Percentiles rank a stretch among this genome's conserved stretches.
phyloP scores from a whole-genome alignment of 2,797 vertebrate species.

The Crenichthys baileyi region DNA sequence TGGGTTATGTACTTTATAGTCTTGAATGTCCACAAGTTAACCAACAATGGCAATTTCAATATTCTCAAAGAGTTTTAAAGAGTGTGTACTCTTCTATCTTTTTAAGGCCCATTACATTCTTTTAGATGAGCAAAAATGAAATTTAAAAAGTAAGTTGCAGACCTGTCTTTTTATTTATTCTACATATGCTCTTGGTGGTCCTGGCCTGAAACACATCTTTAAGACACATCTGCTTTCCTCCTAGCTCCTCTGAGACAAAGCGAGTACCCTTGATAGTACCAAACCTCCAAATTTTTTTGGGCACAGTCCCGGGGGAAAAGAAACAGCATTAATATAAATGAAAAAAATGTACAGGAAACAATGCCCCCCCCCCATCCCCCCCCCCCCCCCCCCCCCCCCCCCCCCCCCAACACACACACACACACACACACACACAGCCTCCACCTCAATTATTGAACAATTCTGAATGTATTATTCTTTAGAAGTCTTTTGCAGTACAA shows the following conservation, averaged over 20 bases:
- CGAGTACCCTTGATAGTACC: background rate
- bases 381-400: no score
- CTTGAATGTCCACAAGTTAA: background rate
- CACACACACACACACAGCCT: no score
- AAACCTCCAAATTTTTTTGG: slow-evolving; percentile 8
- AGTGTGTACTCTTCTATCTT: background rate
- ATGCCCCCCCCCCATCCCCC: background rate
- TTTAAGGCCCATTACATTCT: background rate
- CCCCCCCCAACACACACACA: no score
- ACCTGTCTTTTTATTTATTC: background rate
- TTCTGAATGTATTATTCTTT: background rate
- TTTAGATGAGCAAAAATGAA: background rate
- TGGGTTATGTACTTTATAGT: background rate
- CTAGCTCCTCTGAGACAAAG: background rate
- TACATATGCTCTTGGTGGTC: background rate
- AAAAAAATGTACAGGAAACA: background rate
- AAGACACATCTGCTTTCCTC: background rate
- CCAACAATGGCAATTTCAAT: background rate
- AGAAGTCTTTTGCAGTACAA: no score
- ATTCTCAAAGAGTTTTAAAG: background rate
- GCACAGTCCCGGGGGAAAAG: no score
- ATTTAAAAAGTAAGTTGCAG: slow-evolving; percentile 1
- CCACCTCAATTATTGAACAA: background rate
- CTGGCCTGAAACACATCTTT: background rate
- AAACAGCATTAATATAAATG: no score